These are phyloP conservation scores for Pimpla rufipes DNA, from an alignment of 2,888 invertebrate species.

Conservation along the genomic window DNA sequence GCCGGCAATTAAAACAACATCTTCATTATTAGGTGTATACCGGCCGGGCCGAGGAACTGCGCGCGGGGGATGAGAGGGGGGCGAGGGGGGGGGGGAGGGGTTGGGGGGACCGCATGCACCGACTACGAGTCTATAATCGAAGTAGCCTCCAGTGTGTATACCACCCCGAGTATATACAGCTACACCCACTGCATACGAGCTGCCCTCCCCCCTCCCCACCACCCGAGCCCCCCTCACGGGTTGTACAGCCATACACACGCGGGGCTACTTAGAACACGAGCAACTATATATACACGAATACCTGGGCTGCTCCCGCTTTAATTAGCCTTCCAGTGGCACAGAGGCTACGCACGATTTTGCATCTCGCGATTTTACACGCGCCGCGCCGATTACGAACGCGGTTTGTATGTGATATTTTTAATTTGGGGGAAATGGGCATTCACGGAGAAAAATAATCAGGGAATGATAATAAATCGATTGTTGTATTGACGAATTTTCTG, in stretches of 20 bases:
- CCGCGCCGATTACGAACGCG: too few relatives aligned
- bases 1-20: conserved; percentile 85
- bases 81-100: conserved; percentile 63
- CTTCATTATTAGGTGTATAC: conserved; percentile 84
- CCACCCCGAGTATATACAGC: conserved; percentile 11
- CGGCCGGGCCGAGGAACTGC: conserved; percentile 23
- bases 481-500: too few relatives aligned
- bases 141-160: conserved; percentile 45
- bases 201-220: too few relatives aligned
- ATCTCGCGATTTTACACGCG: background rate
- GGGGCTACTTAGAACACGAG: conserved; percentile 51
- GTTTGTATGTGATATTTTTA: too few relatives aligned
- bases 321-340: conserved; percentile 58
- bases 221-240: background rate
- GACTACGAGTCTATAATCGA: conserved; percentile 66
- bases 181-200: conserved; percentile 13
- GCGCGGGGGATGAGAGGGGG: conserved; percentile 39
- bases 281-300: conserved; percentile 55
- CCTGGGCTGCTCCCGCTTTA: conserved; percentile 54
- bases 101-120: conserved; percentile 59
- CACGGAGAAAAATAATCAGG: too few relatives aligned
- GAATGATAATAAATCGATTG: too few relatives aligned
- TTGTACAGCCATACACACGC: conserved; percentile 36
- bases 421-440: too few relatives aligned
- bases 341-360: conserved; percentile 37